Evolutionary conservation across 2,888 invertebrate genomes (phyloP).

Genomic region (Deroplatys truncata): DNA sequence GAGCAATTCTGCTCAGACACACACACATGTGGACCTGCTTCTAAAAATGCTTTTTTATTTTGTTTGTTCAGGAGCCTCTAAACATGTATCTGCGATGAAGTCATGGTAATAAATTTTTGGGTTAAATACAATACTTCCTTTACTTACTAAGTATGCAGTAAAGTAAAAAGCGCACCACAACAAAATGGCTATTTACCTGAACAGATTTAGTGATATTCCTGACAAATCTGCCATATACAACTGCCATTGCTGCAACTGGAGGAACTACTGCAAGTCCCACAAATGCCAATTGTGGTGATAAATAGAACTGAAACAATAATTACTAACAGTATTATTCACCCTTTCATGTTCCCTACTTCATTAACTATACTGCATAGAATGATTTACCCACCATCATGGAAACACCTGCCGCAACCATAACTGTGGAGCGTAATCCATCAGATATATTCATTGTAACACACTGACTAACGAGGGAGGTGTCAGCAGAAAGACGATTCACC

Average conservation of each 20-base stretch:
- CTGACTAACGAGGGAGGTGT: conserved; percentile 86
- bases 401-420: conserved; percentile 83
- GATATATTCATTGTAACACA: conserved; percentile 88
- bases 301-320: conserved; percentile 65
- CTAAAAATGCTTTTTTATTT: no score
- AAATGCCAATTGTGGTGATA: conserved; percentile 82
- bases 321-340: not conserved
- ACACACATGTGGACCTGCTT: no score
- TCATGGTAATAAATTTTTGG: no score
- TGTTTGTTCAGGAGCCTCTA: no score
- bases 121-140: no score
- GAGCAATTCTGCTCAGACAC: no score
- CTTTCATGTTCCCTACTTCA: not conserved
- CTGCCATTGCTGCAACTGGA: conserved; percentile 78
- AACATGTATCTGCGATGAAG: no score
- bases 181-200: conserved; percentile 54
- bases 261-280: conserved; percentile 87
- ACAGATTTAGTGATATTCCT: conserved; percentile 77
- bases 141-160: no score
- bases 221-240: conserved; percentile 79
- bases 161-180: no score
- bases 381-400: conserved; percentile 80
- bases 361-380: not conserved
- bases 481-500: conserved; percentile 84
- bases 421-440: conserved; percentile 83